Conservation (phyloP, 1,140 invertebrate genomes). For the Teleopsis dalmanni region DNA sequence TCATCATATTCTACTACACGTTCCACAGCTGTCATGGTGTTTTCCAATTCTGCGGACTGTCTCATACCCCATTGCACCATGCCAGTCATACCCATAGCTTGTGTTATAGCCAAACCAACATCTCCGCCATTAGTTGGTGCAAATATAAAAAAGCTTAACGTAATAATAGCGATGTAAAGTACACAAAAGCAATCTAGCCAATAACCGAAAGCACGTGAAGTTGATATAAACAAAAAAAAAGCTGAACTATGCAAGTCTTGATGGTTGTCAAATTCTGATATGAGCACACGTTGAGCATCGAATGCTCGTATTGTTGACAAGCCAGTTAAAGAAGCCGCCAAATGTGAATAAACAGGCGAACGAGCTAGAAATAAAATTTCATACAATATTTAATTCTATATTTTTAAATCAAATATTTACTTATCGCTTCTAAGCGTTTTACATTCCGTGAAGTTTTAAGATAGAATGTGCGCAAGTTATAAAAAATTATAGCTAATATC, state of each 20-base stretch:
- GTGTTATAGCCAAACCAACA: slow-evolving; percentile 73
- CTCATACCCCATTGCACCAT: slow-evolving; percentile 81
- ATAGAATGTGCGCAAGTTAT: slow-evolving; percentile 69
- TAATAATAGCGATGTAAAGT: slow-evolving; percentile 61
- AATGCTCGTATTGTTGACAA: slow-evolving; percentile 85
- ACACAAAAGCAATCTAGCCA: slow-evolving; percentile 71
- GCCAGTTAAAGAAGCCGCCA: slow-evolving; percentile 82
- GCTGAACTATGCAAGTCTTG: slow-evolving; percentile 66
- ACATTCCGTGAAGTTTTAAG: slow-evolving; percentile 73
- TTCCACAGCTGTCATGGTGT: slow-evolving; percentile 76
- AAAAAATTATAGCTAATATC: slow-evolving; percentile 65
- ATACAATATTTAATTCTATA: not conserved
- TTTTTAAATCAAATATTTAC: slow-evolving; percentile 51
- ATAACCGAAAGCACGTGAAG: slow-evolving; percentile 63
- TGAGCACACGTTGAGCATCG: slow-evolving; percentile 66
- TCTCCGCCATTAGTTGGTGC: slow-evolving; percentile 57
- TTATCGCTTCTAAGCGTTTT: slow-evolving; percentile 81
- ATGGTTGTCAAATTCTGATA: slow-evolving; percentile 69
- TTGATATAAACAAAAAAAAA: slow-evolving; percentile 56
- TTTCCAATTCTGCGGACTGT: slow-evolving; percentile 75
- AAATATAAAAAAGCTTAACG: slow-evolving; percentile 61
- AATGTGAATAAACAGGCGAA: slow-evolving; percentile 78
- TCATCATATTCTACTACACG: slow-evolving; percentile 67
- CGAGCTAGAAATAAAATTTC: slow-evolving; percentile 48
- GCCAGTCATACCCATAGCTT: slow-evolving; percentile 70